Base-by-base conservation (phyloP, 2,888 invertebrate species). In the Xylocampa areola region DNA sequence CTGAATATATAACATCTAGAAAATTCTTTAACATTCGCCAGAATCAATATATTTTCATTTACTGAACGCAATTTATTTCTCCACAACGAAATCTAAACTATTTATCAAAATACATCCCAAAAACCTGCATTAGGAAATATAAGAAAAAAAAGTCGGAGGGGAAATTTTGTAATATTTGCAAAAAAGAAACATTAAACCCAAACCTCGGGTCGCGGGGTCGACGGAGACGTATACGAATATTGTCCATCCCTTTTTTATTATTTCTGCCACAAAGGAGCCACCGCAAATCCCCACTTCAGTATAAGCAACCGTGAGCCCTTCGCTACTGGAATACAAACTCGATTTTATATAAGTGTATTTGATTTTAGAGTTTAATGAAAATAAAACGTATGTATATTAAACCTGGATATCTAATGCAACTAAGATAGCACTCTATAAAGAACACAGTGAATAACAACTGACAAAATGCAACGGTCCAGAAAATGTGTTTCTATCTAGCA, bases 211-310 rank as follows among this genome's bases (percentile, higher is more conserved):
- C 52, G 53, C 44, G 45, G 51, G 52, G 37, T 40, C 19, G 60
- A 51, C 67, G 47, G 76, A 77, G 73, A 78, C 72, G 66, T 68
- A 71, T 62, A 68, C 65, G 52, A 64, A 76, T 76, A 81, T 83
- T 71, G 79, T 76, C 73, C 70, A 66, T 74, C 73, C 80, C 77
- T 80, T 81, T 80, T 71, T 66, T 66, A 84, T 83, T 84, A 82
- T 84, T 79, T 80, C 78, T 68, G 71, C 57, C 79, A 82, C 81
- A 84, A 85, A 82, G 77, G 68, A 76, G 70, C 77, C 73, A 68
- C 61, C 53, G 65, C 64, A 82, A 82, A 80, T 79, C 80, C 75
- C 69, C 76, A 80, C 76, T 82, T 78, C 69, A 73, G 65, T 61
- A 73, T 73, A 79, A 73, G 73, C 68, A 69, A 72, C 72, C 68